Evolutionary conservation across 2,888 invertebrate species (phyloP), one percentile per base, ranked within the genome.

Genomic region (Apocheima hispidaria): DNA sequence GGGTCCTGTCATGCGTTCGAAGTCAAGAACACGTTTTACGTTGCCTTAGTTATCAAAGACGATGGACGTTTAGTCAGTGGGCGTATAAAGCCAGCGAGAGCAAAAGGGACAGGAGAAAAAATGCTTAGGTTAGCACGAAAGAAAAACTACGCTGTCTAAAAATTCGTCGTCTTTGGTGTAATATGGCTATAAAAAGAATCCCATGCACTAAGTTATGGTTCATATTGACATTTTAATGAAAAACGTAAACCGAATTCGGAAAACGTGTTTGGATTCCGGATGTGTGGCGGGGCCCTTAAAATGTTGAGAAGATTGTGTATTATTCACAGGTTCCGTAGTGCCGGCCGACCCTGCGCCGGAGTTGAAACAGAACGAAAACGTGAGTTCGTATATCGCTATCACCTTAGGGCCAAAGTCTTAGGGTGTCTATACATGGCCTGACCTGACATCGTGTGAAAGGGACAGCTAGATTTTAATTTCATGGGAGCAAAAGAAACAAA

Each of bases 311-410:
- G 20, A 40, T 33, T 28, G 46, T 60, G 43, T 43, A 49, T 57
- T 33, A 56, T 66, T 74, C n/a, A 5, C 73, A 89, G 90, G 88
- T 46, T 79, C 87, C 4, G 68, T 75, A 0, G 72, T 89, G 16
- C 76, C 83, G 1, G 68, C 81, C 1, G 87, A 87, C 2, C 75
- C 83, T 0, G 72, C 76, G 12, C 76, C 87, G 43, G 84, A 93
- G 77, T 78, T 87, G 0, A 86, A 86, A 63, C 86, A 85, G 63
- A 86, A 83, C 75, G 91, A 89, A 50, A 85, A 87, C 64, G 91
- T 89, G 71, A 83, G 86, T 81, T 35, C 30, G 30, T 48, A 28
- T 20, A 33, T 18, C 38, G 21, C n/a, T 20, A 1, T 20, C 9
- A 18, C 18, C 23, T 10, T 30, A 30, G 7, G n/a, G n/a, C n/a